These are phyloP conservation scores for Ictalurus furcatus DNA, from an alignment of 2,113 vertebrate genomes.

Conservation along the genomic window DNA sequence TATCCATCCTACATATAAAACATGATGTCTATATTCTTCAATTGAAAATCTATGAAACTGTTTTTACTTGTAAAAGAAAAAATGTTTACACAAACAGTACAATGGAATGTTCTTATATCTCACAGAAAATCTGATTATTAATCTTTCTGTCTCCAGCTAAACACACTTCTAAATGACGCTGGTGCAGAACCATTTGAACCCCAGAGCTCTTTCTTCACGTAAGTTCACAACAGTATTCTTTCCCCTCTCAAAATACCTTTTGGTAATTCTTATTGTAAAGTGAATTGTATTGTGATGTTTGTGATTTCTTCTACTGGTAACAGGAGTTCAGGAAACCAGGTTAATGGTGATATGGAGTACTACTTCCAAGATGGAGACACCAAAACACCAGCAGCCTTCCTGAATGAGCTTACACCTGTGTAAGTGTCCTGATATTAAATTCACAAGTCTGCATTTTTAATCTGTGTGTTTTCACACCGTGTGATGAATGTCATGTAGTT, in stretches of 20 bases:
- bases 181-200: background rate
- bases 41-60: too few relatives aligned
- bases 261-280: background rate
- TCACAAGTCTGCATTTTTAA: too few relatives aligned
- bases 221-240: background rate
- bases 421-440: too few relatives aligned
- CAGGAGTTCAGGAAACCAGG: too few relatives aligned
- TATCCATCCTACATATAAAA: too few relatives aligned
- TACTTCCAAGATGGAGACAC: too few relatives aligned
- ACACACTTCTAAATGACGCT: background rate
- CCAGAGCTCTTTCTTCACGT: background rate
- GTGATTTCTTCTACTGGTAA: background rate
- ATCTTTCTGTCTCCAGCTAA: background rate
- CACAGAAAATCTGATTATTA: too few relatives aligned
- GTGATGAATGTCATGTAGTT: background rate
- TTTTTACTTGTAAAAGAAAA: too few relatives aligned
- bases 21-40: too few relatives aligned
- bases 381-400: background rate
- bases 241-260: background rate
- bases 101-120: too few relatives aligned
- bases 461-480: background rate
- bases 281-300: background rate
- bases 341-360: too few relatives aligned
- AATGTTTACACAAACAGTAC: too few relatives aligned
- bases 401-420: background rate